These are phyloP conservation scores for Pristis pectinata DNA, from an alignment of 2,797 vertebrate genomes.

Conservation along the genomic window DNA sequence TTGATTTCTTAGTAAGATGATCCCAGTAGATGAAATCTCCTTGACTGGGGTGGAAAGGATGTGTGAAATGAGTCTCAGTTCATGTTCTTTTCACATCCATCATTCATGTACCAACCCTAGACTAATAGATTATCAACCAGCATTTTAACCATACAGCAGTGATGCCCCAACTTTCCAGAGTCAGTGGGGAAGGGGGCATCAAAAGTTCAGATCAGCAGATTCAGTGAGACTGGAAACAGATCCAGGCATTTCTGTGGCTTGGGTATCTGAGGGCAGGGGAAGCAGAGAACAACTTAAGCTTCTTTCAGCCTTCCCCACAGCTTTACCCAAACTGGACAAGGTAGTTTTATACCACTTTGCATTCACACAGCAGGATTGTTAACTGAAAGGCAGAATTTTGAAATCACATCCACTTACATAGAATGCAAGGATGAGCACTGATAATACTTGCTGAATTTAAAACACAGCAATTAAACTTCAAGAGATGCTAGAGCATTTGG, in stretches of 20 bases:
- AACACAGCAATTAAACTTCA: not conserved
- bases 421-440: not conserved
- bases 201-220: not conserved
- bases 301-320: not conserved
- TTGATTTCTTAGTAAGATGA: no score
- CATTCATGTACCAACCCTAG: not conserved
- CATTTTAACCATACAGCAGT: not conserved
- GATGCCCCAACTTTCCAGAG: no score
- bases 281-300: not conserved
- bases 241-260: not conserved
- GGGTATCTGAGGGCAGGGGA: not conserved
- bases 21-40: no score
- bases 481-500: not conserved
- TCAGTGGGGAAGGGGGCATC: not conserved
- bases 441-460: not conserved
- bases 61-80: no score
- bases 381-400: not conserved
- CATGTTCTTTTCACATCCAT: no score
- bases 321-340: not conserved
- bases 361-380: not conserved
- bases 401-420: not conserved
- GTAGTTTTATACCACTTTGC: not conserved
- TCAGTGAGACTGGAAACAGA: not conserved
- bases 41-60: no score
- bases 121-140: not conserved